Base-by-base conservation (phyloP, 2,113 vertebrate species). In the Mellivora capensis region DNA sequence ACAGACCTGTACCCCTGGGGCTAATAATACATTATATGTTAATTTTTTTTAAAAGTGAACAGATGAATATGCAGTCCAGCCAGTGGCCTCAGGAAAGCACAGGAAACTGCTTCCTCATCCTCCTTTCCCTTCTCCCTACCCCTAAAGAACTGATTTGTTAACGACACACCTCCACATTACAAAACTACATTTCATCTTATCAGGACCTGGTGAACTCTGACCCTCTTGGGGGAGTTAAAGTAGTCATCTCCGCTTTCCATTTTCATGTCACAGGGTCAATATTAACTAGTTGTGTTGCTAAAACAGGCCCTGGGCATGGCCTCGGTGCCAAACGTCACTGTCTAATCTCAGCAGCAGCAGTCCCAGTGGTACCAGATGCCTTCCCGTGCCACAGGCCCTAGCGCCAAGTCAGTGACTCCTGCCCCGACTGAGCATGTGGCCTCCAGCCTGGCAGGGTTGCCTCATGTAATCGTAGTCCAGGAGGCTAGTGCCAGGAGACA, bases 221-320 rank as follows among this genome's bases (percentile, higher is more conserved):
- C 94, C 87, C 91, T 94, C 52, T 34, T 34, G 15, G 69, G 91
- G 64, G 90, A 97, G 67, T 81, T 77, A 93, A 52, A 17, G n/a
- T 4, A 15, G 76, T 98, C 98, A 98, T 98, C 98, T 98, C 92
- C 92, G 72, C 91, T 98, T 96, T 98, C 97, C 93, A 85, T 96
- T 97, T 97, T 97, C 72, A 79, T 93, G 95, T 85, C 49, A 59
- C 92, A 93, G 80, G 97, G 98, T 96, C 98, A 98, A 98, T 98
- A 98, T 98, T 98, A 98, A 98, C 87, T 80, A 94, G 90, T 31
- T 61, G 52, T 90, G 57, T 94, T 97, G 97, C 95, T 97, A 96
- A 94, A 97, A 94, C 79, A 97, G 89, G 0, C 0, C 77, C 39
- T 61, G 94, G 8, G 52, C 83, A 44, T 59, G 12, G 89, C 87